A percentile compares a stretch with the other conserved stretches of the same genome.
These are phyloP conservation scores for Etia nguti DNA, from an alignment of 2,113 vertebrate genomes.

Conservation along the genomic window DNA sequence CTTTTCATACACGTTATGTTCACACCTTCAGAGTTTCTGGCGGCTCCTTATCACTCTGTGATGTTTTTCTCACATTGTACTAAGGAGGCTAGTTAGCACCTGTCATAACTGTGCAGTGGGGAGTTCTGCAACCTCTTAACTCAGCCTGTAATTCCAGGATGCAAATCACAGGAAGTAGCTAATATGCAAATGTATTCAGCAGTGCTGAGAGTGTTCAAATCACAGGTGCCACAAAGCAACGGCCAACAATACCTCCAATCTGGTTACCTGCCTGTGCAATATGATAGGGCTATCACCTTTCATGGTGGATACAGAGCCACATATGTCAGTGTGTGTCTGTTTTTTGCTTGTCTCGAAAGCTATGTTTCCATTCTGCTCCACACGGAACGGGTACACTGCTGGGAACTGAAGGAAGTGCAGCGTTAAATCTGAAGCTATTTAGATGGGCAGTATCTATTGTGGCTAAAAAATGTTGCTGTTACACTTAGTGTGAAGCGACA, in stretches of 20 bases:
- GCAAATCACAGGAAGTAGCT: not conserved
- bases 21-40: not conserved
- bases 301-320: not conserved
- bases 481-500: not conserved
- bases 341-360: not conserved
- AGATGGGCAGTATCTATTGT: not conserved
- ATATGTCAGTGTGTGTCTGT: not conserved
- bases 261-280: not conserved
- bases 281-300: not conserved
- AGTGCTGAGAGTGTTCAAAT: not conserved
- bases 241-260: not conserved
- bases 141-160: not conserved
- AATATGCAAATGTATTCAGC: not conserved
- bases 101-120: not conserved
- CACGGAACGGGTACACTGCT: not conserved
- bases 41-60: not conserved
- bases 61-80: not conserved
- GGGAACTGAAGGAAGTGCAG: not conserved
- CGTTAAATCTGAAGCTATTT: not conserved
- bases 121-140: not conserved
- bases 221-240: not conserved
- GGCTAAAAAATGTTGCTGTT: not conserved
- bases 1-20: not conserved
- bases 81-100: not conserved
- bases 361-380: not conserved